phyloP scores from a whole-genome alignment of 2,797 vertebrate genomes.

The Emydoidea blandingii region DNA sequence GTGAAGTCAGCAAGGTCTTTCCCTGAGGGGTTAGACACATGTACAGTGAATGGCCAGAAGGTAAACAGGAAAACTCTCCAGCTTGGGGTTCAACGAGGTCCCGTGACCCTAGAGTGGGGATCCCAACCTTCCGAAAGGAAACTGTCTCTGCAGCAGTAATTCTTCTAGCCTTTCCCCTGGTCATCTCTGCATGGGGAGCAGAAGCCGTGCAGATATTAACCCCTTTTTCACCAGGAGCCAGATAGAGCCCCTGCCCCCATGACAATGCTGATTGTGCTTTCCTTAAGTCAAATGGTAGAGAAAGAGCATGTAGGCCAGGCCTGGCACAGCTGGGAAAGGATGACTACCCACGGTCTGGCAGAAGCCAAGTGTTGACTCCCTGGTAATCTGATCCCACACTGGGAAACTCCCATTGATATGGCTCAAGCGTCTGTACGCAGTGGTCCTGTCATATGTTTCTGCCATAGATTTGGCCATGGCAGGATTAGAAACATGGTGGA shows the following conservation, averaged over 20 bases:
- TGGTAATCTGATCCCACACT: conserved; percentile 32
- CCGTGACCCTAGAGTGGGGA: fast-evolving
- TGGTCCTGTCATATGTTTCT: background rate
- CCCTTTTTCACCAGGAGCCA: background rate
- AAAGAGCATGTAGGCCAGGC: background rate
- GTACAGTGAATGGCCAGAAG: background rate
- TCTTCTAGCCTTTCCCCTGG: background rate
- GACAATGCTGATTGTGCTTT: background rate
- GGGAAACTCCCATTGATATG: background rate
- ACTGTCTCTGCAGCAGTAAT: background rate
- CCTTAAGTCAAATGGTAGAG: background rate
- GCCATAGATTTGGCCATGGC: background rate
- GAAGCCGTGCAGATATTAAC: background rate
- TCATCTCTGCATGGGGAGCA: background rate
- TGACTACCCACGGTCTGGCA: conserved; percentile 43
- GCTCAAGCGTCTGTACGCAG: too few relatives aligned
- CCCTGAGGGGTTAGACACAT: background rate
- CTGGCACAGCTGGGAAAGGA: conserved; percentile 2
- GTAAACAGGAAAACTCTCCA: background rate
- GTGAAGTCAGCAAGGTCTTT: background rate
- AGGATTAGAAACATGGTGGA: background rate
- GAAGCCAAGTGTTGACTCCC: conserved; percentile 23
- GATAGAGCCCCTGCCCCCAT: background rate
- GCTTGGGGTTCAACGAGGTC: background rate
- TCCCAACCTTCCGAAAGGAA: background rate